Base-by-base conservation (phyloP, 2,888 invertebrate species). In the Siphonodentalium dalli region DNA sequence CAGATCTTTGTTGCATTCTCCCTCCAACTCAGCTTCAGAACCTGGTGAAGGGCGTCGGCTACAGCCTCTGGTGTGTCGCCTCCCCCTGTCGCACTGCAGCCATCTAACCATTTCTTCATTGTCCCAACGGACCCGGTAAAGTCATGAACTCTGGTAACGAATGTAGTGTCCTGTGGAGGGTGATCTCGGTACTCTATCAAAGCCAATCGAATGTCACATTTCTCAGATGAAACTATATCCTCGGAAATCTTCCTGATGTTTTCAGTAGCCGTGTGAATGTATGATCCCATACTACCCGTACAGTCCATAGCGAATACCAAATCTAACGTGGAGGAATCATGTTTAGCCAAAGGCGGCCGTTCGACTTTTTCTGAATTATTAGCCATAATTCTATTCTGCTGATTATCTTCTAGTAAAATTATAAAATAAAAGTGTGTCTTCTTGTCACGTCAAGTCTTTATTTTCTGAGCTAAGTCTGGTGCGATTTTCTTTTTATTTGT, bases 301-400 rank as follows among this genome's bases (percentile, higher is more conserved):
- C 72, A 72, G 51, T 78, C 78, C 76, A 78, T 73, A 45, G 71
- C 76, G 49, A 78, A 78, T 0, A 70, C 78, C 54, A 78, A 54
- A 58, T 78, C 78, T 44, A 77, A 56, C 9, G 67, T 37, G 13
- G 66, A 63, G 42, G 66, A 62, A 54, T 72, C 71, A 61, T 72
- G 71, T 42, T 60, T 60, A 13, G 63, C 65, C 27, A 71, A 33
- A 15, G 51, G 50, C 2, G 72, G 70, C 33, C 54, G 53, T n/a
- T 60, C 47, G 23, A 57, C 49, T 28, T 44, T 41, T n/a, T 61
- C 54, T 23, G n/a, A n/a, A n/a, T n/a, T n/a, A n/a, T n/a, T n/a
- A n/a, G n/a, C n/a, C n/a, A n/a, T n/a, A n/a, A n/a, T n/a, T n/a
- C n/a, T n/a, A n/a, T n/a, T n/a, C n/a, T n/a, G n/a, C n/a, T n/a